Base-by-base conservation (phyloP, 2,797 vertebrate species). In the Cheirogaleus major region DNA sequence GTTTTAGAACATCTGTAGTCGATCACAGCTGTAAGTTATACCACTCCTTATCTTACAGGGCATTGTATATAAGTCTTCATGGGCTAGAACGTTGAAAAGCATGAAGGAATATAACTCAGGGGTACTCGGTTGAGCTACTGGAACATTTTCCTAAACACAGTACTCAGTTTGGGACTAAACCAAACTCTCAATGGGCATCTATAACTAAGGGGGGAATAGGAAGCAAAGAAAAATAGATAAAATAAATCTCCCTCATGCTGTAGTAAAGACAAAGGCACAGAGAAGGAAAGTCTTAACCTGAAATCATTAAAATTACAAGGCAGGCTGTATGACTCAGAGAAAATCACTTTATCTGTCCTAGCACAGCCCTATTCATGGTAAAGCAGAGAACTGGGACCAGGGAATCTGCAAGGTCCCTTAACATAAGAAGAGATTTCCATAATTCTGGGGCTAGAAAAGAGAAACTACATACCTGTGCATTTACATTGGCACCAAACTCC, bases 401-500 rank as follows among this genome's bases (percentile, higher is more conserved):
- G 55, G 50, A 38, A 63, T 20, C 20, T 67, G 41, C 23, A 52
- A 90, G 50, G 32, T 70, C 30, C 67, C 27, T 63, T 67, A 61
- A 43, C 55, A 6, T 20, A 59, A 45, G 43, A 65, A 25, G 57
- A 63, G 15, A 88, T 45, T 79, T 41, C 65, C 43, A 59, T 67
- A 52, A 61, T 17, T 55, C 70, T 72, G 41, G 32, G 9, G 32
- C 69, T 35, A 57, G 48, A 76, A 91, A 95, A 87, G 48, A 94
- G 72, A 89, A 67, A 69, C 4, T 48, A 67, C 97, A 22, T 87
- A 99, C 99, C 99, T 99, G 99, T 96, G 99, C 99, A 55, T 99
- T 99, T 76, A 99, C 99, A 93, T 99, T 99, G 92, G 99, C 99
- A 97, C 99, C 99, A 95, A 99, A 99, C 98, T 99, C 99, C 97